These are phyloP conservation scores for Prinia subflava DNA, from an alignment of 2,113 vertebrate species.

Conservation along the genomic window DNA sequence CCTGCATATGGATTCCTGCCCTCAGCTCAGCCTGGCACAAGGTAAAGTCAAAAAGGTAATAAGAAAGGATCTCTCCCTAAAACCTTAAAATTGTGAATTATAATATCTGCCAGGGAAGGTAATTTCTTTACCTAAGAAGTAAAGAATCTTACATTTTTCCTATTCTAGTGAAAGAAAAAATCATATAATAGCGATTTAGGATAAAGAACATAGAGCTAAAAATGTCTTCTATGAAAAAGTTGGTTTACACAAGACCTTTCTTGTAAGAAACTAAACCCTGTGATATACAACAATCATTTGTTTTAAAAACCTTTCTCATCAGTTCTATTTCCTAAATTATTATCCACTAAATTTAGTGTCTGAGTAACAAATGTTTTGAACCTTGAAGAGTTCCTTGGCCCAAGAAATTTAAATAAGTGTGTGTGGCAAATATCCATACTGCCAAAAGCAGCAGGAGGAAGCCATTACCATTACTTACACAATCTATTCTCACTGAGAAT, in stretches of 20 bases:
- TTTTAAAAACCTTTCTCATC: neutral
- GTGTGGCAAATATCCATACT: neutral
- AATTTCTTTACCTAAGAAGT: neutral
- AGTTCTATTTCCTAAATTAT: neutral
- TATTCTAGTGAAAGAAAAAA: neutral
- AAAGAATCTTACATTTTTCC: neutral
- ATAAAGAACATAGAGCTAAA: neutral
- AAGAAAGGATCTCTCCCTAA: neutral
- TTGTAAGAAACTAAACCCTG: neutral
- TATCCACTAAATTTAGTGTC: neutral
- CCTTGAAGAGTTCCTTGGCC: neutral
- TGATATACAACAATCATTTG: neutral
- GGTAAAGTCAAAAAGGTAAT: neutral
- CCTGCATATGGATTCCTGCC: neutral
- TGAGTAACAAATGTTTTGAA: neutral
- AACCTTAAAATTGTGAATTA: neutral
- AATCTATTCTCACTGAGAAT: conserved; percentile 66
- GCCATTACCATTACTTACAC: conserved; percentile 63
- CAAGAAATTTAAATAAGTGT: conserved; percentile 13
- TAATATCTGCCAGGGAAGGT: neutral
- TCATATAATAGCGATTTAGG: neutral
- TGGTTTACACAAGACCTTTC: neutral
- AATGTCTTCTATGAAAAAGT: neutral
- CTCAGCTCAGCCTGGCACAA: neutral
- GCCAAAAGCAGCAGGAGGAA: conserved; percentile 67